Conservation (phyloP, 2,797 vertebrate genomes). For the Todus mexicanus region DNA sequence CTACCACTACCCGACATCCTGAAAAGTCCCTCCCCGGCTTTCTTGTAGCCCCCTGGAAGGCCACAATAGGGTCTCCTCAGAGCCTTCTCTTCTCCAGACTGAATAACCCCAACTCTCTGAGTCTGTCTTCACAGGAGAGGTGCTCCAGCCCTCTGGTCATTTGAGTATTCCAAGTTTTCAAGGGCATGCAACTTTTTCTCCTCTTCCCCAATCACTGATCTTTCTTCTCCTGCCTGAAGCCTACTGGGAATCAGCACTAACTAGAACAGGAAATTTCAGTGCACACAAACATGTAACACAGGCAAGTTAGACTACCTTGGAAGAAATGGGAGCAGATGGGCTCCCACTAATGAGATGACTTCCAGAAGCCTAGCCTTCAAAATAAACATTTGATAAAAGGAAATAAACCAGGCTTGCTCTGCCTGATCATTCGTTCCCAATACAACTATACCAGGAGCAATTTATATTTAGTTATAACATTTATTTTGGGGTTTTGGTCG, state of each 20-base stretch:
- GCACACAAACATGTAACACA: background rate
- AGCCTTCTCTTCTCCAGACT: too few species aligned
- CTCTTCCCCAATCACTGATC: background rate
- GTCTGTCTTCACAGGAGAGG: too few species aligned
- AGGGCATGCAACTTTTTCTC: background rate
- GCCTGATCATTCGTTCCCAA: background rate
- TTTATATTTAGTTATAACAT: background rate
- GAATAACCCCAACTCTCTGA: too few species aligned
- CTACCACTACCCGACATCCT: too few species aligned
- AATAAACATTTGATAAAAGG: background rate
- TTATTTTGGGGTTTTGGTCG: background rate
- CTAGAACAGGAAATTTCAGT: background rate
- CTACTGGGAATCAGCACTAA: background rate
- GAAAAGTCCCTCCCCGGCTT: too few species aligned
- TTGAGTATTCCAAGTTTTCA: too few species aligned
- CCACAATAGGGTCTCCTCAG: too few species aligned
- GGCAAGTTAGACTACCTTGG: background rate
- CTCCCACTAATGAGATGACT: conserved; percentile 10
- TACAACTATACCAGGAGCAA: background rate
- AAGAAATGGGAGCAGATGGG: conserved; percentile 21
- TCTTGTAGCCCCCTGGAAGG: too few species aligned
- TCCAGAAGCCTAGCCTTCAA: background rate
- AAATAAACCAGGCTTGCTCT: background rate
- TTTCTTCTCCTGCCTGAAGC: background rate
- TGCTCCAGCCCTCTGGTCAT: too few species aligned